Evolutionary conservation across 1,140 invertebrate genomes (phyloP), one percentile per base, ranked within the genome.

Genomic region (Drosophila pallidifrons): DNA sequence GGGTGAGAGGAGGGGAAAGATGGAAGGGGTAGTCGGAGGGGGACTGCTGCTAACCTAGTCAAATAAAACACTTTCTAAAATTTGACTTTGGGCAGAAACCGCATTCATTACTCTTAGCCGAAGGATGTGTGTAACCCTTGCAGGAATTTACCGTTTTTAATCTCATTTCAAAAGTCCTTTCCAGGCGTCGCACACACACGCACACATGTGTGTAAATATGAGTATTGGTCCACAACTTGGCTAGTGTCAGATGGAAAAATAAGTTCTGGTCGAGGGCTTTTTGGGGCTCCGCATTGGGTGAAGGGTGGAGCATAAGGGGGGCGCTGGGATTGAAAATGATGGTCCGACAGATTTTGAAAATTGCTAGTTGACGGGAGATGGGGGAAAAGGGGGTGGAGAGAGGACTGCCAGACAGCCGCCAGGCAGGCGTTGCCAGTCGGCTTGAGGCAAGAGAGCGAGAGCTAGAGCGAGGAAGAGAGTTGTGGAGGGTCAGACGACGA

Each of bases 61-160:
- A 89, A 89, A 89, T 89, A 89, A 89, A 89, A 89, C 85, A 89
- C 86, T 89, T 89, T 89, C 86, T 85, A 89, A 89, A 89, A 82
- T 89, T 89, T 89, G 86, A 90, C 86, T 90, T 78, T 90, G 87
- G 86, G 86, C 86, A 90, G 83, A 89, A 89, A 89, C 86, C 86
- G 87, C 86, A 89, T 89, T 89, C 86, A 89, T 89, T 89, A 89
- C 86, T 89, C 86, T 90, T 89, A 90, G 86, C 86, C 85, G 55
- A 79, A 78, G 71, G 55, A 80, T 69, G 69, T 77, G 69, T 77
- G 58, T 77, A 81, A 88, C 81, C 85, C 78, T 81, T 85, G 81
- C 82, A 86, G 85, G 86, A 89, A 89, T 89, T 89, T 90, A 80
- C 86, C 86, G 86, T 89, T 89, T 89, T 89, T 89, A 89, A 89